Base-by-base conservation (phyloP, 2,888 invertebrate genomes). In the Macrophya alboannulata region DNA sequence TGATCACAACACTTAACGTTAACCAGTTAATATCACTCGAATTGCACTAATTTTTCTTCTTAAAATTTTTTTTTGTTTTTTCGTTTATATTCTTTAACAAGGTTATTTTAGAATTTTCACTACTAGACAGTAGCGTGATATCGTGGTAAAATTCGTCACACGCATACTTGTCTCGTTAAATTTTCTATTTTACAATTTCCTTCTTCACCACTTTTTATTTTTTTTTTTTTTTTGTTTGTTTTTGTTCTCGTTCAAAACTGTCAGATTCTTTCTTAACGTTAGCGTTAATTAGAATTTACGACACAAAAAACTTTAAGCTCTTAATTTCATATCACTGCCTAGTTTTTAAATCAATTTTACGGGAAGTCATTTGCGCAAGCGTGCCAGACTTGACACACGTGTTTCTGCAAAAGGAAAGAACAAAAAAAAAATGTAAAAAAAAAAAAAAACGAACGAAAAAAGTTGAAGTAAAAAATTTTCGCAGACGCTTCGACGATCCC, bases 261-360 rank as follows among this genome's bases (percentile, higher is more conserved):
- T 77, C 77, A 55, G 55, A 77, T 77, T 77, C 8, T 55, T 37
- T 31, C 15, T 25, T 25, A 81, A 81, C 81, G 21, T 17, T 12
- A 62, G n/a, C n/a, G 81, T 62, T 81, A 37, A 79, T 79, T 79
- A 62, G 43, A 37, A 81, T 81, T 81, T 81, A 81, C 62, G 62
- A 59, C 62, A 21, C 59, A 12, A 2, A 81, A 81, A n/a, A n/a
- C n/a, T 43, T 81, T 40, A 81, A 81, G n/a, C 81, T 37, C 43
- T 62, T 62, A 43, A 81, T 81, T 81, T 81, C 48, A 59, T 81
- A 81, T 62, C 81, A 43, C 62, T 43, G 10, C 62, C 62, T 43
- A 21, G 62, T 59, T 81, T 81, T 81, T 43, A 62, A 81, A 81
- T 62, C 62, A 81, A 81, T 81, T 62, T 62, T 40, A 62, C 81